Conservation (phyloP, 2,113 vertebrate species). For the Oplegnathus fasciatus region DNA sequence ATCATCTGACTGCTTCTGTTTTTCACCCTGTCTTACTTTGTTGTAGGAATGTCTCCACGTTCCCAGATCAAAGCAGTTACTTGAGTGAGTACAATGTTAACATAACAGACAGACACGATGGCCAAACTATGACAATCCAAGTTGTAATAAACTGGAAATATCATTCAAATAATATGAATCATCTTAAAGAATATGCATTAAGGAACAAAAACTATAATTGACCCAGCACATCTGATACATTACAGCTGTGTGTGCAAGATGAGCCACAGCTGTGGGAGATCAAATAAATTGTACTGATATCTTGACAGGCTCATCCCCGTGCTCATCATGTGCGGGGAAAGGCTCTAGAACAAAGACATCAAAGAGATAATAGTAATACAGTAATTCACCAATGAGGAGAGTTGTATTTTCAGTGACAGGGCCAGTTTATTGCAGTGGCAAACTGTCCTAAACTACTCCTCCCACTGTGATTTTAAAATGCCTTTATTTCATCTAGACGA, state of each 20-base stretch:
- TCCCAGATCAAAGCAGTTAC: background rate
- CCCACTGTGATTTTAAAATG: slow-evolving; percentile 80
- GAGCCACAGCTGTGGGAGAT: slow-evolving; percentile 45
- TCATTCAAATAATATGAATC: slow-evolving; percentile 1
- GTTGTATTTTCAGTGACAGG: slow-evolving; percentile 56
- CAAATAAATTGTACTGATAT: slow-evolving; percentile 53
- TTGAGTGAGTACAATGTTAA: background rate
- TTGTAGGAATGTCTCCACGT: background rate
- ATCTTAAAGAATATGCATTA: slow-evolving; percentile 4
- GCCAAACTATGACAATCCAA: slow-evolving; percentile 23
- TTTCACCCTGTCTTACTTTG: background rate
- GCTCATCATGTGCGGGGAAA: slow-evolving; percentile 36
- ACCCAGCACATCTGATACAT: slow-evolving; percentile 4
- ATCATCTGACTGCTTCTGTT: background rate
- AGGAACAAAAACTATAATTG: slow-evolving; percentile 12
- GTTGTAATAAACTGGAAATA: slow-evolving; percentile 9
- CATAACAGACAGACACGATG: background rate
- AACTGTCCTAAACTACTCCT: slow-evolving; percentile 72
- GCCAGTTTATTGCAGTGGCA: slow-evolving; percentile 62
- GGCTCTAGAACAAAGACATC: slow-evolving; percentile 65
- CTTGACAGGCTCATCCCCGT: slow-evolving; percentile 32
- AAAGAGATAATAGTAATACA: slow-evolving; percentile 52
- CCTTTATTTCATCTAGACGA: slow-evolving; percentile 70
- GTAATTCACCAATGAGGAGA: slow-evolving; percentile 48
- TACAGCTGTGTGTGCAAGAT: slow-evolving; percentile 16